Base-by-base conservation (phyloP, 2,797 vertebrate species). In the Megalops cyprinoides region DNA sequence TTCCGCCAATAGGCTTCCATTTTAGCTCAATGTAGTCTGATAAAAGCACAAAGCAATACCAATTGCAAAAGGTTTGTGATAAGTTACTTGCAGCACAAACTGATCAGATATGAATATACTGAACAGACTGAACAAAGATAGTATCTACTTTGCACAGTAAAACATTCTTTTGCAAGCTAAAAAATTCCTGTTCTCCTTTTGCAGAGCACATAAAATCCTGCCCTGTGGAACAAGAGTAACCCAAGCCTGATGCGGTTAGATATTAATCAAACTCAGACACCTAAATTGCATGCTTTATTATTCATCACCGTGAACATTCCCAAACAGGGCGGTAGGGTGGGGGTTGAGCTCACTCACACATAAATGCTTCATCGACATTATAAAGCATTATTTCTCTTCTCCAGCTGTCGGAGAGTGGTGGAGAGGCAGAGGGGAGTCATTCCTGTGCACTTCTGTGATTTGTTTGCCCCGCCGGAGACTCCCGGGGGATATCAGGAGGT, bases 231-330 rank as follows among this genome's bases (percentile, higher is more conserved):
- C 28, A 58, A 10, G n/a, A 25, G 56, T 4, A 28, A 80, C 87
- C 82, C 83, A 62, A n/a, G 84, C 91, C 93, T 92, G 93, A 93
- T 89, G 94, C 91, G 39, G 94, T 91, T 89, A 75, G 81, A 82
- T 46, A 77, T 84, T 14, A 49, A 75, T 49, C 74, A 75, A 75
- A 51, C 14, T 28, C 15, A 34, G 49, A 53, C 5, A 25, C 25
- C 49, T 31, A 53, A 75, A 53, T 75, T 75, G 74, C 74, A 28
- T 75, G n/a, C 74, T 75, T 74, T 53, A 48, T 49, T 75, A 75
- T 75, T 75, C 75, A 75, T 75, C 31, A 4, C 25, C 34, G 10
- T 37, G 20, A 37, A 67, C 34, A 67, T 62, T 67, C 62, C 6
- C 31, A 34, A 67, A 10, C 10, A 44, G 46, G 44, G 44, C 10